Percentiles rank a stretch among this genome's conserved stretches.
phyloP scores from a whole-genome alignment of 2,113 vertebrate genomes.

The Osmerus eperlanus region DNA sequence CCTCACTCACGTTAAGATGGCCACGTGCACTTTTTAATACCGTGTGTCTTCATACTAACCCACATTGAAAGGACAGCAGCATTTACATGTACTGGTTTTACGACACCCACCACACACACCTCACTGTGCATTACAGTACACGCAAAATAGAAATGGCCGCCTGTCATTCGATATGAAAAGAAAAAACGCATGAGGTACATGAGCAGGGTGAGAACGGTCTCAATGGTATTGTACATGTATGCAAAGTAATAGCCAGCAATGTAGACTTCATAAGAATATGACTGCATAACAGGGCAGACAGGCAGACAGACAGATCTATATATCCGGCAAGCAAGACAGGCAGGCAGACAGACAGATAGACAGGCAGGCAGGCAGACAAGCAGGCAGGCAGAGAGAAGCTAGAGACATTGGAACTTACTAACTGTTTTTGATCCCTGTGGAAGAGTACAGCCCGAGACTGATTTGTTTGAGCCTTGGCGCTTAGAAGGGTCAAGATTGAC shows the following conservation, averaged over 20 bases:
- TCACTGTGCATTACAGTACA: neutral
- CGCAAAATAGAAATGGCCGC: neutral
- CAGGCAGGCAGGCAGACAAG: slow-evolving; percentile 12
- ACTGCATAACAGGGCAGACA: slow-evolving; percentile 10
- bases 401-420: slow-evolving; percentile 84
- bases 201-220: slow-evolving; percentile 4
- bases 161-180: neutral
- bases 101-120: neutral
- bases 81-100: too few species aligned
- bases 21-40: too few species aligned
- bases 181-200: neutral
- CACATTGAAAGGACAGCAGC: too few species aligned
- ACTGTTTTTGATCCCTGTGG: slow-evolving; percentile 96
- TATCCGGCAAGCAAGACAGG: neutral
- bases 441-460: slow-evolving; percentile 90
- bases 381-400: slow-evolving; percentile 60
- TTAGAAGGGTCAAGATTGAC: slow-evolving; percentile 98
- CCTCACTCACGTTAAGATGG: too few species aligned
- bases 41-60: too few species aligned
- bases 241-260: slow-evolving; percentile 25
- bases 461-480: slow-evolving; percentile 95
- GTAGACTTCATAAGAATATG: slow-evolving; percentile 25
- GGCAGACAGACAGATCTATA: neutral
- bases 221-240: neutral
- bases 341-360: slow-evolving; percentile 19